Conservation (phyloP, 2,113 vertebrate genomes). For the Daubentonia madagascariensis region DNA sequence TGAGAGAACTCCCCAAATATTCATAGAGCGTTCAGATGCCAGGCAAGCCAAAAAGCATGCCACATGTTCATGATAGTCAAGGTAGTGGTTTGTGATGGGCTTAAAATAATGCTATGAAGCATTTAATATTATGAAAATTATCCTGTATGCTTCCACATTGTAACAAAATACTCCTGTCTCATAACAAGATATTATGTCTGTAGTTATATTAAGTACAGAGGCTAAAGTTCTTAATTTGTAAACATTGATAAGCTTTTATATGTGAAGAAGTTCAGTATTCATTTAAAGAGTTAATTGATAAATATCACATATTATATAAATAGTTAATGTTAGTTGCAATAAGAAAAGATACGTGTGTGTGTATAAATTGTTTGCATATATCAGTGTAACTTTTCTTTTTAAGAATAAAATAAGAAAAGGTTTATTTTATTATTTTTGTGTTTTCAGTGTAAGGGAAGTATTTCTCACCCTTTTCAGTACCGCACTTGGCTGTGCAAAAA, state of each 20-base stretch:
- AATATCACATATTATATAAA: background rate
- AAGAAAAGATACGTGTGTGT: background rate
- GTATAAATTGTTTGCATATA: background rate
- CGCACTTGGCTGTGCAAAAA: background rate
- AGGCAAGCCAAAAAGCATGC: background rate
- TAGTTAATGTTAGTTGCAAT: background rate
- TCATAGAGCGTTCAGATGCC: background rate
- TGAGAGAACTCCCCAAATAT: background rate
- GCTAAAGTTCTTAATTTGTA: background rate
- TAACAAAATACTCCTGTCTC: background rate
- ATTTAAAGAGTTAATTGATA: background rate
- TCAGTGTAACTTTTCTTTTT: background rate
- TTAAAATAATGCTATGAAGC: background rate
- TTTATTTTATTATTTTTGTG: background rate
- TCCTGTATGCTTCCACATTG: background rate
- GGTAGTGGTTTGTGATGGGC: background rate
- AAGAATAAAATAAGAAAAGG: background rate
- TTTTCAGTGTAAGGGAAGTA: background rate
- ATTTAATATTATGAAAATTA: background rate
- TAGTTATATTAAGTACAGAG: background rate
- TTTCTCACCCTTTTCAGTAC: background rate
- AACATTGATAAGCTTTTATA: background rate
- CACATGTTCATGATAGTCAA: background rate
- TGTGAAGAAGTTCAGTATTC: background rate
- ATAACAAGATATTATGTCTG: background rate